A percentile compares a stretch with the other conserved stretches of the same genome.
Conservation (phyloP, 2,888 invertebrate species). For the Clepsis dumicolana region DNA sequence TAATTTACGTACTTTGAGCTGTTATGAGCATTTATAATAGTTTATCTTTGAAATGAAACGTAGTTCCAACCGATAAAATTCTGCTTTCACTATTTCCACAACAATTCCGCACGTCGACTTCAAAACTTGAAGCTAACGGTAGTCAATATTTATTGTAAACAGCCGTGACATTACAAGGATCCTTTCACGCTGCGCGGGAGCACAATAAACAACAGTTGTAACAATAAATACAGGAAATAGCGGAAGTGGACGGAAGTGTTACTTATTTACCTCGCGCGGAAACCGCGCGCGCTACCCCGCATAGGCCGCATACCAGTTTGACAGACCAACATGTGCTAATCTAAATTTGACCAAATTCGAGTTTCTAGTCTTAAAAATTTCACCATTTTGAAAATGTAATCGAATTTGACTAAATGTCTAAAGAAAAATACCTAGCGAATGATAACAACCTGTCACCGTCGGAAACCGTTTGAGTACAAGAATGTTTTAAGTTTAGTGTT, state of each 20-base stretch:
- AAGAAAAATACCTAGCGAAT: too few relatives aligned
- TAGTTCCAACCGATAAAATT: too few relatives aligned
- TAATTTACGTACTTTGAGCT: too few relatives aligned
- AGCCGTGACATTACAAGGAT: constrained; percentile 36
- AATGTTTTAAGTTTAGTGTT: too few relatives aligned
- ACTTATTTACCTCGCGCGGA: constrained; percentile 27
- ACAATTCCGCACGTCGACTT: too few relatives aligned
- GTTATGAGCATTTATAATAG: too few relatives aligned
- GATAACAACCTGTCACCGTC: too few relatives aligned
- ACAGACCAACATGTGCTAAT: not conserved
- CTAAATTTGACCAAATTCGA: not conserved
- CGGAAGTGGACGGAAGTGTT: constrained; percentile 37
- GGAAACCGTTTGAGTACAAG: too few relatives aligned
- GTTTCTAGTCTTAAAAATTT: not conserved
- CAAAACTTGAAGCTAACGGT: not conserved
- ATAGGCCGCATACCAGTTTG: constrained; percentile 6
- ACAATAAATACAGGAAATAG: constrained; percentile 17
- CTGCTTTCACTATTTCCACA: not conserved
- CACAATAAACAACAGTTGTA: constrained; percentile 18
- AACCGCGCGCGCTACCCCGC: constrained; percentile 4
- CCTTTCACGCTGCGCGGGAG: constrained; percentile 31
- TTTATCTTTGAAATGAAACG: too few relatives aligned
- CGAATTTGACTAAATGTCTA: too few relatives aligned
- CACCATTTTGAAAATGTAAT: not conserved
- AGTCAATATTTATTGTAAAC: not conserved